Evolutionary conservation across 2,797 vertebrate genomes (phyloP).

Genomic region (Sphenodon punctatus): DNA sequence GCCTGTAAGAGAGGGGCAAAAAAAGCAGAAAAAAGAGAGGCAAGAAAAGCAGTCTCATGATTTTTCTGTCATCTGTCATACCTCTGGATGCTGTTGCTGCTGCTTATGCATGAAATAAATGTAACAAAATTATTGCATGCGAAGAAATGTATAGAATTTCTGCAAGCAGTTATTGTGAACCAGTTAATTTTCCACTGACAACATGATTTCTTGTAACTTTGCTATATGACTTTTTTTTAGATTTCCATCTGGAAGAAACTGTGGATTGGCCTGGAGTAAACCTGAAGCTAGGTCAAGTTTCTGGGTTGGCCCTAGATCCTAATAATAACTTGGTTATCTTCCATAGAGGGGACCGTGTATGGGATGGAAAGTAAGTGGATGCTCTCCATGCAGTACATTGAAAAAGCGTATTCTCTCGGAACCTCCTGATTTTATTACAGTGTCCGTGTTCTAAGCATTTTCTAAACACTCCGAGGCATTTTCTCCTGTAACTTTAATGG

Average conservation of each 20-base stretch:
- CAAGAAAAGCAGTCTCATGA: background rate
- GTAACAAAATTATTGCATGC: constrained; percentile 43
- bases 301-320: constrained; percentile 90
- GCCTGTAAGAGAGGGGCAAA: background rate
- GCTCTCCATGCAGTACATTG: accelerated
- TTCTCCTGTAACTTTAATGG: too few species aligned
- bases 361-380: constrained; percentile 88
- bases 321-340: constrained; percentile 91
- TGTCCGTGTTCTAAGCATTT: too few species aligned
- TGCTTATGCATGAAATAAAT: constrained; percentile 46
- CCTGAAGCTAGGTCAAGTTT: constrained; percentile 91
- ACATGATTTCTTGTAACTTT: background rate
- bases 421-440: too few species aligned
- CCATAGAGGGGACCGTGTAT: constrained; percentile 91
- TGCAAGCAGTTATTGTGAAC: background rate
- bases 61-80: background rate
- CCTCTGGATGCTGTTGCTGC: background rate
- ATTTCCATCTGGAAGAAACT: constrained; percentile 86
- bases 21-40: background rate
- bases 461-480: too few species aligned
- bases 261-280: constrained; percentile 85
- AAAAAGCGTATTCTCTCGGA: too few species aligned
- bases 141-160: background rate
- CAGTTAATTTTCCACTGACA: background rate
- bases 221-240: constrained; percentile 68